A percentile compares a stretch with the other conserved stretches of the same genome.
phyloP scores from a whole-genome alignment of 2,888 invertebrate species.

The Tuberolachnus salignus region DNA sequence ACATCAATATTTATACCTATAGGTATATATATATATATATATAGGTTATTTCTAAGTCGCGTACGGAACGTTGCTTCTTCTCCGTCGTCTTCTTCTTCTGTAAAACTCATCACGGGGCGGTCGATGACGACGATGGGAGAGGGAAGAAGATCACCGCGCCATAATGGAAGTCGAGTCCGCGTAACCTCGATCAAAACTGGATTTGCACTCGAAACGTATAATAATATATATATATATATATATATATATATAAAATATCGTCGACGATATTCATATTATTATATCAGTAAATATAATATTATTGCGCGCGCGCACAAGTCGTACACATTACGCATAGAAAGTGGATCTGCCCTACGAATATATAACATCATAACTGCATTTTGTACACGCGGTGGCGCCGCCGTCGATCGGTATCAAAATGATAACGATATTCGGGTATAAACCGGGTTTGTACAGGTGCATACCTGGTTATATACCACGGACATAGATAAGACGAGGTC shows the following conservation, averaged over 20 bases:
- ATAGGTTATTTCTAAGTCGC: not conserved
- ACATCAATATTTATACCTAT: too few species aligned
- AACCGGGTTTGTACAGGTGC: too few species aligned
- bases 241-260: too few species aligned
- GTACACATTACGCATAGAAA: slow-evolving; percentile 23
- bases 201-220: slow-evolving; percentile 7
- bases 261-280: not conserved
- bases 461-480: too few species aligned
- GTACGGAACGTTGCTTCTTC: not conserved
- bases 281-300: not conserved
- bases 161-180: not conserved
- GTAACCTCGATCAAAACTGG: slow-evolving; percentile 20
- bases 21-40: not conserved
- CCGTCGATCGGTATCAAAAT: not conserved
- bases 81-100: too few species aligned
- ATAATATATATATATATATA: too few species aligned
- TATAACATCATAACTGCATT: too few species aligned
- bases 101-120: not conserved
- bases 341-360: slow-evolving; percentile 30
- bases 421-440: too few species aligned
- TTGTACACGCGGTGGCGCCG: slow-evolving; percentile 20
- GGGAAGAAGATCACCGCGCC: not conserved
- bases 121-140: too few species aligned
- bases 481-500: too few species aligned
- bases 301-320: not conserved